phyloP scores from a whole-genome alignment of 2,113 vertebrate genomes.

The Mus musculus region DNA sequence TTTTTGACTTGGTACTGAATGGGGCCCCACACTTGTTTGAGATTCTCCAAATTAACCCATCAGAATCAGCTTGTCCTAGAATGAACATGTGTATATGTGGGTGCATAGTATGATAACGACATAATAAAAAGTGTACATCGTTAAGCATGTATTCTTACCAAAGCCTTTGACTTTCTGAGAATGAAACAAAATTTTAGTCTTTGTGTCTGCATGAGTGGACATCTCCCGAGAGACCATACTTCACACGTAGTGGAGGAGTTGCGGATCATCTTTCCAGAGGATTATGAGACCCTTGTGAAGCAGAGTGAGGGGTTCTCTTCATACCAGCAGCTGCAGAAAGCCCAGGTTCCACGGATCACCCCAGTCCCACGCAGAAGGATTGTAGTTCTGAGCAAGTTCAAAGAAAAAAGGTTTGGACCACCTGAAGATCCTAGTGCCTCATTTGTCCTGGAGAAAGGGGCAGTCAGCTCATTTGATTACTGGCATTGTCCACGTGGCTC shows the following conservation, averaged over 20 bases:
- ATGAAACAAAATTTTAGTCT: background rate
- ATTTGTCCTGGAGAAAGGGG: background rate
- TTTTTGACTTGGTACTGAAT: background rate
- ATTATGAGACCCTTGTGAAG: background rate
- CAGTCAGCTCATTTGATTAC: background rate
- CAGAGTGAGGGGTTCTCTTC: background rate
- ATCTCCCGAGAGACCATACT: background rate
- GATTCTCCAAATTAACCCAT: background rate
- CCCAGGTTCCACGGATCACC: rapidly evolving
- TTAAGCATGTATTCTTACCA: background rate
- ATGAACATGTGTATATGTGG: background rate
- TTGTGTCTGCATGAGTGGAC: background rate
- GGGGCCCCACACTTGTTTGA: background rate
- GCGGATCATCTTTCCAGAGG: background rate
- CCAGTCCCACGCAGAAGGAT: background rate
- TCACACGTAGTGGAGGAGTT: background rate
- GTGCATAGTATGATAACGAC: background rate
- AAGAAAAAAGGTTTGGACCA: background rate
- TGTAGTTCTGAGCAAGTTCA: background rate
- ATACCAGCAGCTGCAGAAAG: background rate
- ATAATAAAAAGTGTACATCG: background rate
- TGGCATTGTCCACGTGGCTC: background rate
- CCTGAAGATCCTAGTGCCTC: background rate
- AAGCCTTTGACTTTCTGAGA: conserved; percentile 35
- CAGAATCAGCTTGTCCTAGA: background rate